Conservation (phyloP, 2,888 invertebrate genomes). For the Liopterus haemorrhoidalis region DNA sequence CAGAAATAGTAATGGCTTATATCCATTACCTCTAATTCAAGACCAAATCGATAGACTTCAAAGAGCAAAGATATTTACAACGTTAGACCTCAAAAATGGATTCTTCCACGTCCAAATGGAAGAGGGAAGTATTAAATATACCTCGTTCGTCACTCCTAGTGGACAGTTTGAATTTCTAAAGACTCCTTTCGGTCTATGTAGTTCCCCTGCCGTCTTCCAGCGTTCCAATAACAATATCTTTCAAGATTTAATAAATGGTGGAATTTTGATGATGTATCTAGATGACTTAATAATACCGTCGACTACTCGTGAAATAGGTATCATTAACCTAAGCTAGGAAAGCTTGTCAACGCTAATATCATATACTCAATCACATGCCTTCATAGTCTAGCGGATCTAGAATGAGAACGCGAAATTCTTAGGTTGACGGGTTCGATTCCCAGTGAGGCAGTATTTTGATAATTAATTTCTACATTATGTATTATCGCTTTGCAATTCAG, state of each 20-base stretch:
- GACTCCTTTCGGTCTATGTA: slow-evolving; percentile 33
- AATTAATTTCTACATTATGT: too few species aligned
- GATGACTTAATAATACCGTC: slow-evolving; percentile 28
- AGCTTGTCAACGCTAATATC: too few species aligned
- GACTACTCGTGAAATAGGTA: slow-evolving; percentile 20
- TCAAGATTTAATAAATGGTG: slow-evolving; percentile 25
- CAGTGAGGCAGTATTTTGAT: too few species aligned
- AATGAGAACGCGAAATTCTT: too few species aligned
- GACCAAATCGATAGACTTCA: slow-evolving; percentile 29
- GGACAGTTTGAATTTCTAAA: slow-evolving; percentile 32
- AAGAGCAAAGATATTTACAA: slow-evolving; percentile 21
- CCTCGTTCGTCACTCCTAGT: slow-evolving; percentile 32
- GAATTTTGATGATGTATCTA: slow-evolving; percentile 25
- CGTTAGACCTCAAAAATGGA: too few species aligned
- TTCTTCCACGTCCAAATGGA: slow-evolving; percentile 35
- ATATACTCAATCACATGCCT: too few species aligned
- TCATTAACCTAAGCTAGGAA: slow-evolving; percentile 28
- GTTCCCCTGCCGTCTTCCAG: slow-evolving; percentile 33
- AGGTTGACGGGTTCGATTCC: too few species aligned
- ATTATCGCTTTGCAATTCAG: too few species aligned
- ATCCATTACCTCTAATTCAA: slow-evolving; percentile 32
- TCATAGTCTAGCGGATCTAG: too few species aligned
- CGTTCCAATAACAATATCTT: slow-evolving; percentile 33
- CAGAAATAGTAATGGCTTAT: too few species aligned
- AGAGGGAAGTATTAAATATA: slow-evolving; percentile 30